These are phyloP conservation scores for Cephus cinctus DNA, from an alignment of 1,140 invertebrate species.

Conservation along the genomic window DNA sequence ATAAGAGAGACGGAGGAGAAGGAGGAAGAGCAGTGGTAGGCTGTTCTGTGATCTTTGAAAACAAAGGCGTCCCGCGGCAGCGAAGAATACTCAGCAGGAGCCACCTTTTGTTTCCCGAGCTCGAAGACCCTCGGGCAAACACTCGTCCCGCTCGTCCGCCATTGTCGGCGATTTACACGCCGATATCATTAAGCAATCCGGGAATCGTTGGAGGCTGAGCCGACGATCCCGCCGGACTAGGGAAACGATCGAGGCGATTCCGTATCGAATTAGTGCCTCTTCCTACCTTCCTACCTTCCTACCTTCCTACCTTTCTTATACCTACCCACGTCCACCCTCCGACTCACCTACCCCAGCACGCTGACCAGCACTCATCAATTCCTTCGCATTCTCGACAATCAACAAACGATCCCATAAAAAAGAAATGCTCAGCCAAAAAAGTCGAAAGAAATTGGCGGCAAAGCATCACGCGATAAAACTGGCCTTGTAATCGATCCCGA, in stretches of 20 bases:
- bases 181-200: slow-evolving; percentile 20
- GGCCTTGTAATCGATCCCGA: slow-evolving; percentile 7
- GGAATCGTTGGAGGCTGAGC: slow-evolving; percentile 5
- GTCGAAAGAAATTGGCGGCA: slow-evolving; percentile 2
- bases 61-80: slow-evolving; percentile 2
- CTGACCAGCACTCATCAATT: not conserved
- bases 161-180: slow-evolving; percentile 23
- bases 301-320: not conserved
- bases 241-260: no score
- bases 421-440: no score
- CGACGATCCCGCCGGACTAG: no score
- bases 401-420: no score
- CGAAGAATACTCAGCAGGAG: slow-evolving; percentile 18
- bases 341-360: not conserved
- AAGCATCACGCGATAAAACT: slow-evolving; percentile 4
- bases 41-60: not conserved
- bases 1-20: not conserved
- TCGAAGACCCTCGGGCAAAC: slow-evolving; percentile 15
- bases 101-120: slow-evolving; percentile 23
- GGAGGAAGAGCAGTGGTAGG: not conserved
- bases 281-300: no score
- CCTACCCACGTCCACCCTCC: no score
- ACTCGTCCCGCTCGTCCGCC: slow-evolving; percentile 8
- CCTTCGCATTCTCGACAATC: no score
- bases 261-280: no score